Evolutionary conservation across 2,888 invertebrate species (phyloP).

Genomic region (Zonitis immaculata): DNA sequence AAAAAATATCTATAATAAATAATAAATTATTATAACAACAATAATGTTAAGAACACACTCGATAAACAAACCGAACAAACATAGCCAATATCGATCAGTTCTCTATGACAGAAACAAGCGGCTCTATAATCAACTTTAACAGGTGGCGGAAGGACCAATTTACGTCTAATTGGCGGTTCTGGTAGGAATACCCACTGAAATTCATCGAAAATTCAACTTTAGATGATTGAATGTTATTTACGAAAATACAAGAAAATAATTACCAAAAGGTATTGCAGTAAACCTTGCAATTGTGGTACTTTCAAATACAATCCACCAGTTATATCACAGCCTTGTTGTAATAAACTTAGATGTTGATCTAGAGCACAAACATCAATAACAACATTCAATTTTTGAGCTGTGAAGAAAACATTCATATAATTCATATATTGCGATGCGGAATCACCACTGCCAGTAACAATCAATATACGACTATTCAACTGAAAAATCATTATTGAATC

Average conservation of each 20-base stretch:
- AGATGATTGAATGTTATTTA: neutral
- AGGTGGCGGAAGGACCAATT: constrained; percentile 82
- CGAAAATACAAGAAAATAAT: no score
- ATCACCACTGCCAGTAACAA: constrained; percentile 86
- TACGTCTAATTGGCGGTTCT: constrained; percentile 71
- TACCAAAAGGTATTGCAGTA: constrained; percentile 78
- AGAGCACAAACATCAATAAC: constrained; percentile 89
- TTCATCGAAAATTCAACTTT: constrained; percentile 8
- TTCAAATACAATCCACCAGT: constrained; percentile 89
- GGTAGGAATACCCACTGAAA: constrained; percentile 89
- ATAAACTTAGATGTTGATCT: constrained; percentile 81
- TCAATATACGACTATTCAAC: constrained; percentile 72
- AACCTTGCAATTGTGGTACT: constrained; percentile 78
- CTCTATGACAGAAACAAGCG: constrained; percentile 96
- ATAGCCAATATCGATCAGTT: constrained; percentile 91
- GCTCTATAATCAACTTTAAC: constrained; percentile 94
- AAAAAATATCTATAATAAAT: constrained; percentile 39
- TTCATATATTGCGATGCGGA: constrained; percentile 95
- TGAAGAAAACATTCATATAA: constrained; percentile 98
- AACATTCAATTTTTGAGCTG: constrained; percentile 81
- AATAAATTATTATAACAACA: constrained; percentile 2
- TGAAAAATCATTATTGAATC: constrained; percentile 28
- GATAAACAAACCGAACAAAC: constrained; percentile 98
- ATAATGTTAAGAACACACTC: constrained; percentile 55
- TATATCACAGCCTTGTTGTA: constrained; percentile 96